Conservation (phyloP, 2,888 invertebrate species). For the Drosophila quasianomalipes region DNA sequence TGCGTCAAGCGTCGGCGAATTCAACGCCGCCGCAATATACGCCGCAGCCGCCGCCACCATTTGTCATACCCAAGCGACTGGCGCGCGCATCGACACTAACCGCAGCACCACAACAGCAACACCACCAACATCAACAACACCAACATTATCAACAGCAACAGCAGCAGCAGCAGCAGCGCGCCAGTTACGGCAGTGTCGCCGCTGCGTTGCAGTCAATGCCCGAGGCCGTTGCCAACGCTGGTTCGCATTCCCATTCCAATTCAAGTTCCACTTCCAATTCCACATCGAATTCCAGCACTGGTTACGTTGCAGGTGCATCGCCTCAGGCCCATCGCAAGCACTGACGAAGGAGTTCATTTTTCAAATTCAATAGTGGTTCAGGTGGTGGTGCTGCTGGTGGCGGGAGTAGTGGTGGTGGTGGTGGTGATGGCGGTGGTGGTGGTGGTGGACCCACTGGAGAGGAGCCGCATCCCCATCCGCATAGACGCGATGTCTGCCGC, state of each 20-base stretch:
- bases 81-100: slow-evolving; percentile 81
- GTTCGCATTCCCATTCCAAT: slow-evolving; percentile 33
- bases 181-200: slow-evolving; percentile 76
- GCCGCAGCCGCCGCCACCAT: slow-evolving; percentile 85
- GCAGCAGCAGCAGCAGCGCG: slow-evolving; percentile 64
- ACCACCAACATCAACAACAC: slow-evolving; percentile 7
- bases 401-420: slow-evolving; percentile 20
- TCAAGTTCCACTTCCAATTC: slow-evolving; percentile 42
- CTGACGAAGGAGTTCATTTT: slow-evolving; percentile 85
- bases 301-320: slow-evolving; percentile 65
- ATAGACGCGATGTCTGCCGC: slow-evolving; percentile 81
- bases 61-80: slow-evolving; percentile 85
- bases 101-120: slow-evolving; percentile 35
- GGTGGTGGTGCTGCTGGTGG: slow-evolving; percentile 38
- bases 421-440: slow-evolving; percentile 44
- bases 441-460: slow-evolving; percentile 74
- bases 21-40: slow-evolving; percentile 85
- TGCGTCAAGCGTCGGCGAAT: slow-evolving; percentile 84
- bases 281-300: slow-evolving; percentile 36
- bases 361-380: slow-evolving; percentile 73
- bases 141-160: slow-evolving; percentile 32
- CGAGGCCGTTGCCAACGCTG: slow-evolving; percentile 44
- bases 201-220: slow-evolving; percentile 70
- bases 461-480: slow-evolving; percentile 73
- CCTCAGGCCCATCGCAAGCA: slow-evolving; percentile 81